phyloP scores from a whole-genome alignment of 2,113 vertebrate species.

The Dendrocopos noguchii region DNA sequence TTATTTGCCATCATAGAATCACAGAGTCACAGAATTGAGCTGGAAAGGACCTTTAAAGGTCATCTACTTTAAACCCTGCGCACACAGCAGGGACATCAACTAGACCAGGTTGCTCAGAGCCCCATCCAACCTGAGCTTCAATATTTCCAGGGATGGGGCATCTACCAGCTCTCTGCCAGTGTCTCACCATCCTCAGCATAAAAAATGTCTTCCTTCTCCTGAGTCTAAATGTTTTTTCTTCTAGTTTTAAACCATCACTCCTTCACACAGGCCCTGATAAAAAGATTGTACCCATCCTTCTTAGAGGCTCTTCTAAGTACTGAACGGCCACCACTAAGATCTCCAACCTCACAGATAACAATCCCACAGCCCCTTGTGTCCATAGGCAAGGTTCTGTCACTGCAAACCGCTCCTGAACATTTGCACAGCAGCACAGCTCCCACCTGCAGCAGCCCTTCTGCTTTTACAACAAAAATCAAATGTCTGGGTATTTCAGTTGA shows the following conservation, averaged over 20 bases:
- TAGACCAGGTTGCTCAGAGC: not conserved
- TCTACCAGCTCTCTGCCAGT: not conserved
- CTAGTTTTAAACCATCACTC: not conserved
- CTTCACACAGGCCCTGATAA: not conserved
- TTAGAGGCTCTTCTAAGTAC: not conserved
- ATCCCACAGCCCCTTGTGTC: not conserved
- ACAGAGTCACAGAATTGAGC: too few species aligned
- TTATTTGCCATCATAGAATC: not conserved
- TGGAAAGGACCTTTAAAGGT: too few species aligned
- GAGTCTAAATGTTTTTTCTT: not conserved
- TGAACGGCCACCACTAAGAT: not conserved
- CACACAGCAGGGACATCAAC: not conserved
- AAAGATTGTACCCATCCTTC: not conserved
- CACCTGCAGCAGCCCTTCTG: not conserved
- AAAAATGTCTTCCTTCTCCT: not conserved
- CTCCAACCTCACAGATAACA: not conserved
- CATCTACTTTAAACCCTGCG: too few species aligned
- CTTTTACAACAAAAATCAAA: not conserved
- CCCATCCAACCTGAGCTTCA: not conserved
- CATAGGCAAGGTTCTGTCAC: not conserved
- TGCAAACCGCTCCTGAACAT: not conserved
- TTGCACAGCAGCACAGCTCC: not conserved
- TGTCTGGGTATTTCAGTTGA: not conserved
- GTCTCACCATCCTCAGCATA: not conserved
- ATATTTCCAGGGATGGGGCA: not conserved